A percentile compares a stretch with the other conserved stretches of the same genome.
Conservation (phyloP, 1,140 invertebrate genomes). For the Drosophila ficusphila region DNA sequence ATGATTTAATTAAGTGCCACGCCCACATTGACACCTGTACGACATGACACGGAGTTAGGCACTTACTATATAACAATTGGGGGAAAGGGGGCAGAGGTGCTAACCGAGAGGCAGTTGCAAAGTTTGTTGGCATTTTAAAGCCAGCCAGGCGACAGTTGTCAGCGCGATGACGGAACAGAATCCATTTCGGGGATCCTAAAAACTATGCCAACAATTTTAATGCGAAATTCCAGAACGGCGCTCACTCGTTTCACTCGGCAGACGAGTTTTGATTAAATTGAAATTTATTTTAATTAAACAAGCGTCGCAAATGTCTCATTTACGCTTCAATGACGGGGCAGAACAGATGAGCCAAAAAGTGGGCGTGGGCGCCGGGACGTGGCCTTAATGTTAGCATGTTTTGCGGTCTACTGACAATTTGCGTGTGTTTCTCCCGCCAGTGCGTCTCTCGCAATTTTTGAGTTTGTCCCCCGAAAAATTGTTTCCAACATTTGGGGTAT, state of each 20-base stretch:
- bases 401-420: conserved; percentile 72
- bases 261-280: conserved; percentile 79
- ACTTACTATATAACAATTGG: not conserved
- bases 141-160: conserved; percentile 31
- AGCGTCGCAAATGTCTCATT: conserved; percentile 81
- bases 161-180: conserved; percentile 30
- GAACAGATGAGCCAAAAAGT: conserved; percentile 28
- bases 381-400: conserved; percentile 70
- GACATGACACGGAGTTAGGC: conserved; percentile 13
- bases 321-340: conserved; percentile 77
- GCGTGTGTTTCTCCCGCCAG: not conserved
- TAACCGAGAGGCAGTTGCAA: conserved; percentile 20
- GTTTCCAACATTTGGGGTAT: conserved; percentile 39
- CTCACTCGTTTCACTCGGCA: conserved; percentile 3
- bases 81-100: conserved; percentile 3
- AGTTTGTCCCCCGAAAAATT: conserved; percentile 48
- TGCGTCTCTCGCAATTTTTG: conserved; percentile 5
- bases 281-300: conserved; percentile 83
- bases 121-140: conserved; percentile 46
- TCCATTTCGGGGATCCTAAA: conserved; percentile 31
- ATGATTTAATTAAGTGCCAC: conserved; percentile 67
- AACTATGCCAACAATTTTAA: conserved; percentile 80
- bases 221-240: conserved; percentile 64
- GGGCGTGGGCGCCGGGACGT: conserved; percentile 20
- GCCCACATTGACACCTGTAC: conserved; percentile 60